Percentiles rank a stretch among this genome's conserved stretches.
These are phyloP conservation scores for Oryzias dopingdopingensis DNA, from an alignment of 2,797 vertebrate genomes.

Conservation along the genomic window DNA sequence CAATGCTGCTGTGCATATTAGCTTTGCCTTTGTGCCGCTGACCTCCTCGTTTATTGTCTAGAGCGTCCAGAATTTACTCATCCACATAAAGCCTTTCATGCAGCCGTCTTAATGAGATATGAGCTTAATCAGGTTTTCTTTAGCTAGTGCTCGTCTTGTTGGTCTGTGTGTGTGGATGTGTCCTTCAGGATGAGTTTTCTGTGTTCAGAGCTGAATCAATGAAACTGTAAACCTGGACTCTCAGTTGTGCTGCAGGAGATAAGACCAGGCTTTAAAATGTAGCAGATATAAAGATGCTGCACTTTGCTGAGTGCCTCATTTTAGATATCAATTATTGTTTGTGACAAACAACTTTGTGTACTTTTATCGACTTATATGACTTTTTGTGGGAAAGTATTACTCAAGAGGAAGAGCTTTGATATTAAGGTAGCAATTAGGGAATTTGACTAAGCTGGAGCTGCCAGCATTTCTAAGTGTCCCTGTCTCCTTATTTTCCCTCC, in stretches of 20 bases:
- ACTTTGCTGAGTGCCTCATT: constrained; percentile 28
- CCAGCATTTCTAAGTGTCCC: background rate
- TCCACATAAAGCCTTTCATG: constrained; percentile 17
- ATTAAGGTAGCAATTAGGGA: background rate
- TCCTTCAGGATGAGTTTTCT: constrained; percentile 28
- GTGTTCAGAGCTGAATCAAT: constrained; percentile 26
- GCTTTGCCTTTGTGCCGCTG: constrained; percentile 27
- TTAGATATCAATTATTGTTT: constrained; percentile 22
- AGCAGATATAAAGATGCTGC: constrained; percentile 11
- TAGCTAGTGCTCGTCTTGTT: background rate
- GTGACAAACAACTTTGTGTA: background rate
- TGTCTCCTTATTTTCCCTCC: background rate
- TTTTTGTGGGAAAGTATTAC: constrained; percentile 5
- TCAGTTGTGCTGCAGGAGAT: constrained; percentile 29
- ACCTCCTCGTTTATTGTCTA: constrained; percentile 24
- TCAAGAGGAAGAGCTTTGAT: constrained; percentile 4
- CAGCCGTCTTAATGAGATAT: constrained; percentile 10
- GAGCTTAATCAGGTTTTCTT: constrained; percentile 9
- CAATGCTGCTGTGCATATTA: constrained; percentile 9
- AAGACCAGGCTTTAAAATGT: constrained; percentile 23
- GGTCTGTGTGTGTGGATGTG: constrained; percentile 13
- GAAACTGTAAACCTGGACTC: constrained; percentile 38
- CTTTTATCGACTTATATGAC: constrained; percentile 8
- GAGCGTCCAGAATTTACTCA: constrained; percentile 10
- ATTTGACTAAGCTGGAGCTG: constrained; percentile 21